These are phyloP conservation scores for Dolichotis patagonum DNA, from an alignment of 2,113 vertebrate genomes.

Conservation along the genomic window DNA sequence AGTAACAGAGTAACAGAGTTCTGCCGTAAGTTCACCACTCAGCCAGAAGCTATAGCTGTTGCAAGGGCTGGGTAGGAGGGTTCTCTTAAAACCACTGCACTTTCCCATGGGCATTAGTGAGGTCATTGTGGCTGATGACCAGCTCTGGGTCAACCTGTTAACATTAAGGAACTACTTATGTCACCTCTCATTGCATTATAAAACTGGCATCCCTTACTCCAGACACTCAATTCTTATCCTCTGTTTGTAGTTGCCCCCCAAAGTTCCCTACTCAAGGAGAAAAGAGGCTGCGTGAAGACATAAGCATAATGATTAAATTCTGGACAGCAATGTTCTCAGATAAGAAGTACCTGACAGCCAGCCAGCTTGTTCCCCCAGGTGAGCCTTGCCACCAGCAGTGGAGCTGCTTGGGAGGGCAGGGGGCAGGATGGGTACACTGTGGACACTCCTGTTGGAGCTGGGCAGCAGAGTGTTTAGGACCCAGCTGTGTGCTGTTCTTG, in stretches of 20 bases:
- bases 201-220: not conserved
- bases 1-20: too few species aligned
- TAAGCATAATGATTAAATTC: conserved; percentile 97
- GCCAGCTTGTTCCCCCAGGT: conserved; percentile 95
- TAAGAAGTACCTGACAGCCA: conserved; percentile 97
- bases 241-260: conserved; percentile 89
- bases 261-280: conserved; percentile 96
- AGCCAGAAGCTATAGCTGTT: not conserved
- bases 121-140: not conserved
- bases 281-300: conserved; percentile 96
- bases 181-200: not conserved
- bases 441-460: not conserved
- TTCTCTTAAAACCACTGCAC: not conserved
- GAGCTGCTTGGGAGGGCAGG: not conserved
- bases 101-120: not conserved
- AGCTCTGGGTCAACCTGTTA: not conserved
- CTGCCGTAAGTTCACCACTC: not conserved
- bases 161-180: not conserved
- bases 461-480: not conserved
- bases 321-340: conserved; percentile 97
- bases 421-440: too few species aligned
- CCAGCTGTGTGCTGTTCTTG: not conserved
- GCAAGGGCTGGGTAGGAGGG: too few species aligned
- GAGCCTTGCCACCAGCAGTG: conserved; percentile 54
- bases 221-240: not conserved